These are phyloP conservation scores for Liopterus haemorrhoidalis DNA, from an alignment of 2,888 invertebrate genomes.

Conservation along the genomic window DNA sequence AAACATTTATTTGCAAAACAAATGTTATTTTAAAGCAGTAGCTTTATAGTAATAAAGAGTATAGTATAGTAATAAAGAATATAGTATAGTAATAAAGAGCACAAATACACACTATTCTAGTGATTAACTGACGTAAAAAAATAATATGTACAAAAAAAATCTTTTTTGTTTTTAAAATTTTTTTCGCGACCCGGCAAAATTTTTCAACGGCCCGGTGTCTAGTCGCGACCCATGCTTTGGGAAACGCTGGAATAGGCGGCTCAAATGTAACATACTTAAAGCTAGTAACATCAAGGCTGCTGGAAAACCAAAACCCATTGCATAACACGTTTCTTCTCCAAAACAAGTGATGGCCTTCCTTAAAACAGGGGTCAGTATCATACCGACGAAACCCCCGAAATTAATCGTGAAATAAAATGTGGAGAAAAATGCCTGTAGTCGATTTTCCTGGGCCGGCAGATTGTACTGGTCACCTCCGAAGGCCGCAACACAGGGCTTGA, in stretches of 20 bases:
- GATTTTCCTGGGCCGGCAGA: constrained; percentile 60
- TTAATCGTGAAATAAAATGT: constrained; percentile 81
- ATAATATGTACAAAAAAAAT: too few species aligned
- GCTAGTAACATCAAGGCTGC: constrained; percentile 64
- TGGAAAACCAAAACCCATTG: constrained; percentile 72
- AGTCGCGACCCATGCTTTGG: too few species aligned
- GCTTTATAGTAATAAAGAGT: too few species aligned
- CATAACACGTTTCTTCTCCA: constrained; percentile 64
- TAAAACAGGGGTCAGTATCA: constrained; percentile 67
- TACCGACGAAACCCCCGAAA: constrained; percentile 58
- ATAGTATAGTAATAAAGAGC: too few species aligned
- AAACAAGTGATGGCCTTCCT: constrained; percentile 61
- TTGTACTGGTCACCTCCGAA: constrained; percentile 82
- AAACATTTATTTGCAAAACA: too few species aligned
- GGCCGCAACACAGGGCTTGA: constrained; percentile 81
- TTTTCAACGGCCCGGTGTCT: too few species aligned
- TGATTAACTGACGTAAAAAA: too few species aligned
- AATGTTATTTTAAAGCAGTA: too few species aligned
- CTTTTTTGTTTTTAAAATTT: too few species aligned
- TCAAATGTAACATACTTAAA: constrained; percentile 49
- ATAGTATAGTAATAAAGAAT: too few species aligned
- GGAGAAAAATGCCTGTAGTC: constrained; percentile 69
- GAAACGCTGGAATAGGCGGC: not conserved
- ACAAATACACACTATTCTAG: too few species aligned
- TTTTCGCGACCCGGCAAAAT: too few species aligned